These are phyloP conservation scores for Sebastes iracundus DNA, from an alignment of 2,797 vertebrate genomes.

Conservation along the genomic window DNA sequence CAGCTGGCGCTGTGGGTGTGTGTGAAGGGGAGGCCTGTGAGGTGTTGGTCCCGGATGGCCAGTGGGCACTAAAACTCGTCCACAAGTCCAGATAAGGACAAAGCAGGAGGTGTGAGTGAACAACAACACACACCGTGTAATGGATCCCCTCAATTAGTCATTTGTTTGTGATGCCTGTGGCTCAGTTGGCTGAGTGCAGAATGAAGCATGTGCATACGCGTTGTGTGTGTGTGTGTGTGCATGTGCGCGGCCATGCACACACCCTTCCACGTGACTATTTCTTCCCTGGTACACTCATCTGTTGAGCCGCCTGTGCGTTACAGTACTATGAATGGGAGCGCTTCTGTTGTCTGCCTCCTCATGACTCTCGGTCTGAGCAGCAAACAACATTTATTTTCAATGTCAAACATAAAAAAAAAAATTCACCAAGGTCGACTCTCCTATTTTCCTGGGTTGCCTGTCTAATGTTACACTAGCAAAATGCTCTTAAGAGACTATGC, in stretches of 20 bases:
- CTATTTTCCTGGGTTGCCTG: neutral
- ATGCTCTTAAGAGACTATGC: neutral
- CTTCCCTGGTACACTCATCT: constrained; percentile 36
- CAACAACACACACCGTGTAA: constrained; percentile 42
- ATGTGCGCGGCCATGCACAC: neutral
- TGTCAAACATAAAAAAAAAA: neutral
- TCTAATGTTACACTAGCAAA: neutral
- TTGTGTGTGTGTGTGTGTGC: neutral
- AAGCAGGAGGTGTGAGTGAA: constrained; percentile 63
- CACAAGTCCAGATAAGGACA: constrained; percentile 59
- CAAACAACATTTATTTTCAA: constrained; percentile 7
- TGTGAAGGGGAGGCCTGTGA: constrained; percentile 65
- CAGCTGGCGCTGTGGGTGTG: constrained; percentile 56
- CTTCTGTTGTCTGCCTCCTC: constrained; percentile 26
- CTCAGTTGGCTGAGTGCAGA: constrained; percentile 27
- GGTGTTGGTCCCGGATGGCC: constrained; percentile 53
- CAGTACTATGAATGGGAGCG: constrained; percentile 31
- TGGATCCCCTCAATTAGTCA: constrained; percentile 68
- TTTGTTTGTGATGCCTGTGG: constrained; percentile 61
- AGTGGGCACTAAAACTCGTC: constrained; percentile 55
- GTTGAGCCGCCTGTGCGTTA: constrained; percentile 32
- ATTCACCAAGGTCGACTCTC: constrained; percentile 8
- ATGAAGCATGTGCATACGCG: neutral
- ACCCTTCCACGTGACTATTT: constrained; percentile 29
- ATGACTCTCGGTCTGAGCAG: neutral